Percentiles rank a stretch among this genome's conserved stretches.
Conservation (phyloP, 2,888 invertebrate species). For the Noctua pronuba region DNA sequence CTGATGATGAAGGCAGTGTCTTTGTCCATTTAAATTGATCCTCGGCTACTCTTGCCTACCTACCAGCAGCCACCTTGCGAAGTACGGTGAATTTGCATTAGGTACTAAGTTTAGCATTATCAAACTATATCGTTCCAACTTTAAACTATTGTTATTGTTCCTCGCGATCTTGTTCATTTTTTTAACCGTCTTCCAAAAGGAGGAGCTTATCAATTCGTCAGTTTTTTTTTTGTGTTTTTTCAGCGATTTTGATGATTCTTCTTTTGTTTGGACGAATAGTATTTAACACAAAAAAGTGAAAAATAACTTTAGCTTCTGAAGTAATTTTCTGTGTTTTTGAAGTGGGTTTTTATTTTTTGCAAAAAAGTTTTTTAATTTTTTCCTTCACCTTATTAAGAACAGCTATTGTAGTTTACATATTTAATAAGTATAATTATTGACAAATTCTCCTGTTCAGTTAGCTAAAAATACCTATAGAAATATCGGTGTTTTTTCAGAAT, state of each 20-base stretch:
- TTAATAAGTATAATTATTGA: not conserved
- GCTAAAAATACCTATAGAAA: not conserved
- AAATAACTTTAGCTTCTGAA: no score
- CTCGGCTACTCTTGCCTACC: not conserved
- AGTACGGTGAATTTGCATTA: no score
- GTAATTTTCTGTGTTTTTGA: no score
- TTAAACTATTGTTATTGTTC: not conserved
- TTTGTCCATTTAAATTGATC: not conserved
- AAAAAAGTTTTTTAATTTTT: not conserved
- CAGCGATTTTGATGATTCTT: no score
- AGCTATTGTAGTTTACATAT: not conserved
- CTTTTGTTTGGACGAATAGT: no score
- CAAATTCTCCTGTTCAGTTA: not conserved
- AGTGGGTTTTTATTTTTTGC: no score
- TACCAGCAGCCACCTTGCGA: not conserved
- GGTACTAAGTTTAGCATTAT: no score
- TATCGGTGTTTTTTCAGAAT: not conserved
- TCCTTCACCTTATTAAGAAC: not conserved
- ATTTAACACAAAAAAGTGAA: no score
- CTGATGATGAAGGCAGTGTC: no score
- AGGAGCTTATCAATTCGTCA: no score
- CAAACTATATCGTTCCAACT: not conserved
- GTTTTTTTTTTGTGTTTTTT: no score
- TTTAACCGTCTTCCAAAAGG: no score
- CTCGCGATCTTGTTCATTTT: not conserved